phyloP scores from a whole-genome alignment of 2,113 vertebrate species.

The Macquaria australasica region DNA sequence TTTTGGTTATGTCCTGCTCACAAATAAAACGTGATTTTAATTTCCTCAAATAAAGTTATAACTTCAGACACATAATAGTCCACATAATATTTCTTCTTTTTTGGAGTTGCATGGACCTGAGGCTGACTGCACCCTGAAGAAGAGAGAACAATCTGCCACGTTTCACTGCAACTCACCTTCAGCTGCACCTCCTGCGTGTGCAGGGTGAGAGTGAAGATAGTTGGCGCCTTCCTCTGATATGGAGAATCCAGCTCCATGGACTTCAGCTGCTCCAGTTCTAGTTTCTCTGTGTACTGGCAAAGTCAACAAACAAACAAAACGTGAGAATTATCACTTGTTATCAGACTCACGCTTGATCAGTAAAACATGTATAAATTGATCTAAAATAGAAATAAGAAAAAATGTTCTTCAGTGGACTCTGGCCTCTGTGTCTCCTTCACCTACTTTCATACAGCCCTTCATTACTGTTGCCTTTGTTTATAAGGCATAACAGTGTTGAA shows the following conservation, averaged over 20 bases:
- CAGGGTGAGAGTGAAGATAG: constrained; percentile 65
- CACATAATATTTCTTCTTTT: background rate
- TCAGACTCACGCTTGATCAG: background rate
- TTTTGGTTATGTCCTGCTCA: background rate
- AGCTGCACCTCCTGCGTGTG: constrained; percentile 65
- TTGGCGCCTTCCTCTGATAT: background rate
- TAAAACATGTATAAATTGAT: background rate
- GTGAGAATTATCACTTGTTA: background rate
- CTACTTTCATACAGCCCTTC: background rate
- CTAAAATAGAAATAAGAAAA: constrained; percentile 2
- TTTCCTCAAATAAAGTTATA: too few relatives aligned
- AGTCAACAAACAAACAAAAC: background rate
- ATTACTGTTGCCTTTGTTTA: background rate
- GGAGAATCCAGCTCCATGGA: constrained; percentile 52
- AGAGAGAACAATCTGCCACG: background rate
- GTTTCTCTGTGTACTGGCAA: constrained; percentile 75
- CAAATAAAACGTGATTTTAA: background rate
- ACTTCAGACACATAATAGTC: background rate
- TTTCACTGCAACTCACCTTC: constrained; percentile 57
- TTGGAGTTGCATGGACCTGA: background rate
- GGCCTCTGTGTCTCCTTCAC: background rate
- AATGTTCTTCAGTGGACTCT: background rate
- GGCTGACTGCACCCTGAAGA: background rate
- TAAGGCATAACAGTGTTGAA: background rate
- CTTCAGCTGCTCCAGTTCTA: constrained; percentile 71